phyloP scores from a whole-genome alignment of 2,888 invertebrate species.

The Synergus gifuensis region DNA sequence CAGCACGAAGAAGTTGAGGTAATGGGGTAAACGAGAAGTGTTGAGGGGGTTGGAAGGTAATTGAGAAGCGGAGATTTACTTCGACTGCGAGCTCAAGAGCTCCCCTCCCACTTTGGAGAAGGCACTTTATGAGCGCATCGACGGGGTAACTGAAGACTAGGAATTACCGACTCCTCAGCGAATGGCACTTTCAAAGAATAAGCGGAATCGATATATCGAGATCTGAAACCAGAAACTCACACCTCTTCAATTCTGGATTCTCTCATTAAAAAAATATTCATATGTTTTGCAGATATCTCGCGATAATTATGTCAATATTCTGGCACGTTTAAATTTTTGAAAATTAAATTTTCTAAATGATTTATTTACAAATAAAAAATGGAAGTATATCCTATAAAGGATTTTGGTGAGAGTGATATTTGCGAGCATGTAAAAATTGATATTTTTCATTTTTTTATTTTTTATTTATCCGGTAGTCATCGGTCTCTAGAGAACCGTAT shows the following conservation, averaged over 20 bases:
- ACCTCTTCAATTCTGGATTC: slow-evolving; percentile 1
- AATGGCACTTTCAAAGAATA: slow-evolving; percentile 4
- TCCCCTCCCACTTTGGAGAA: neutral
- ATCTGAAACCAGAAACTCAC: slow-evolving; percentile 29
- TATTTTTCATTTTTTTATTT: neutral
- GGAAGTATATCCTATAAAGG: neutral
- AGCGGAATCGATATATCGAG: slow-evolving; percentile 31
- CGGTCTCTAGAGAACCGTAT: neutral
- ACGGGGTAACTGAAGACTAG: slow-evolving; percentile 23
- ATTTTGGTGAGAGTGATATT: neutral
- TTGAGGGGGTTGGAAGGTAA: slow-evolving; percentile 67
- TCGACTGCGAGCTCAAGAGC: slow-evolving; percentile 53
- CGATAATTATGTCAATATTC: neutral
- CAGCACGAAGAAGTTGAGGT: slow-evolving; percentile 43
- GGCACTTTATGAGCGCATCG: slow-evolving; percentile 10
- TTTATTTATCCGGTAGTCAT: neutral
- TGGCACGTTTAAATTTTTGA: neutral
- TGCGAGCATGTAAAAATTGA: neutral
- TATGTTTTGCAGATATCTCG: too few relatives aligned
- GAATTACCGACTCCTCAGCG: slow-evolving; percentile 14
- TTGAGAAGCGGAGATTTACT: slow-evolving; percentile 78
- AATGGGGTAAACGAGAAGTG: slow-evolving; percentile 53
- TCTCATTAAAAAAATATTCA: neutral
- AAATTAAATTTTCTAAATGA: neutral
- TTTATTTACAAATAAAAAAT: neutral